Conservation (phyloP, 1,140 invertebrate genomes). For the Carcinoscorpius rotundicauda region DNA sequence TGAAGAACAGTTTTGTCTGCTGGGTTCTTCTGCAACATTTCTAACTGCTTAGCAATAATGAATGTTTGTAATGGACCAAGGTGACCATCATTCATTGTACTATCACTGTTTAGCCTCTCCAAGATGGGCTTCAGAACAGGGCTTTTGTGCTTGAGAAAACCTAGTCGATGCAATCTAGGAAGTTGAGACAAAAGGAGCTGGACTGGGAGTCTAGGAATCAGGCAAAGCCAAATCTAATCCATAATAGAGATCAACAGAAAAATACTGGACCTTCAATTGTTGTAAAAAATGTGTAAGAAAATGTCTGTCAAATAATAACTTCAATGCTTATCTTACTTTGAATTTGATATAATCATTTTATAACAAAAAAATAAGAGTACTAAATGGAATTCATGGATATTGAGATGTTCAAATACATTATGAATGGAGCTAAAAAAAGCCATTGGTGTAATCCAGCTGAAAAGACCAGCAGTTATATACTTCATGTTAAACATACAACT, state of each 20-base stretch:
- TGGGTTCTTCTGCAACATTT: constrained; percentile 20
- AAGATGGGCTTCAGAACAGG: constrained; percentile 32
- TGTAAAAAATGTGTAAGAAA: too few species aligned
- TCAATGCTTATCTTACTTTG: too few species aligned
- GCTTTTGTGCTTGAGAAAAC: constrained; percentile 39
- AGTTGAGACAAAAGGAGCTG: constrained; percentile 44
- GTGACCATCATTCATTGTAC: constrained; percentile 35
- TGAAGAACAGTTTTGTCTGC: neutral
- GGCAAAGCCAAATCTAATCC: constrained; percentile 45
- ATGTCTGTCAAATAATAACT: too few species aligned
- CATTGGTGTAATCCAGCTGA: too few species aligned
- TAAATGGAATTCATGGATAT: too few species aligned
- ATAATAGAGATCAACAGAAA: constrained; percentile 4
- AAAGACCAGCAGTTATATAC: too few species aligned
- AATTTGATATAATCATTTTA: too few species aligned
- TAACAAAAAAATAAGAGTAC: too few species aligned
- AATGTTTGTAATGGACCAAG: constrained; percentile 47
- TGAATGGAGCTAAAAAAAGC: too few species aligned
- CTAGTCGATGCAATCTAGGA: constrained; percentile 48
- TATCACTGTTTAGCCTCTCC: constrained; percentile 34
- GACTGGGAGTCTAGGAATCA: constrained; percentile 45
- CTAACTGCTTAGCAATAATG: constrained; percentile 30
- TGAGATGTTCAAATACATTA: too few species aligned
- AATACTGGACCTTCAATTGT: too few species aligned
- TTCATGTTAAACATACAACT: too few species aligned